phyloP scores from a whole-genome alignment of 2,113 vertebrate genomes.

The Scomber japonicus region DNA sequence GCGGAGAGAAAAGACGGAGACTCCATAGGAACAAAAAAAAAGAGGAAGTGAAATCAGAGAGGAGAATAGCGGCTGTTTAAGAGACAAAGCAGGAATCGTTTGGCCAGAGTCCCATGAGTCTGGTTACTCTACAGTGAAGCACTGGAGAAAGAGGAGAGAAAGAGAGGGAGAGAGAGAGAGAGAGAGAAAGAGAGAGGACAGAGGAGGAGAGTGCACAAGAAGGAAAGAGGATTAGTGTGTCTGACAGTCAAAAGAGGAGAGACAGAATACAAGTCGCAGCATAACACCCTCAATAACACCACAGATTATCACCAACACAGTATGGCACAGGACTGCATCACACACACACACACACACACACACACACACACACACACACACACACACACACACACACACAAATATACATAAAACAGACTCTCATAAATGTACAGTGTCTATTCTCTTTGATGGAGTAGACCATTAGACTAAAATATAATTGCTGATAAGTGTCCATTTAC shows the following conservation, averaged over 20 bases:
- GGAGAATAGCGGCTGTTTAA: slow-evolving; percentile 16
- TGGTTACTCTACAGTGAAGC: slow-evolving; percentile 37
- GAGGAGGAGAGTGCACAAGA: slow-evolving; percentile 28
- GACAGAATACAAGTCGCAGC: slow-evolving; percentile 44
- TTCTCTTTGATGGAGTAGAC: neutral
- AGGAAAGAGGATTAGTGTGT: slow-evolving; percentile 66
- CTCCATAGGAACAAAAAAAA: slow-evolving; percentile 26
- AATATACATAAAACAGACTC: neutral
- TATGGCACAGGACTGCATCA: neutral
- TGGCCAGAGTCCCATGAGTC: slow-evolving; percentile 26
- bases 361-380: neutral
- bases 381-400: neutral
- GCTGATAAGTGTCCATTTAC: neutral
- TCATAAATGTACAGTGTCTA: neutral
- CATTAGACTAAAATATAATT: neutral
- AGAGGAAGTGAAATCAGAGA: slow-evolving; percentile 31
- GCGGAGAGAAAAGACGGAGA: slow-evolving; percentile 4
- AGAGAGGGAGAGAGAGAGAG: slow-evolving; percentile 11
- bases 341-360: neutral
- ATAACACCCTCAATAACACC: slow-evolving; percentile 48
- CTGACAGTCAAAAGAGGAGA: slow-evolving; percentile 62
- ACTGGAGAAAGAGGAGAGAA: slow-evolving; percentile 5
- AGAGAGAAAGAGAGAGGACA: slow-evolving; percentile 19
- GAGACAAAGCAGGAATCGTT: slow-evolving; percentile 35
- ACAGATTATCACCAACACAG: slow-evolving; percentile 51